Conservation (phyloP, 1,140 invertebrate species). For the Lasioglossum albipes region DNA sequence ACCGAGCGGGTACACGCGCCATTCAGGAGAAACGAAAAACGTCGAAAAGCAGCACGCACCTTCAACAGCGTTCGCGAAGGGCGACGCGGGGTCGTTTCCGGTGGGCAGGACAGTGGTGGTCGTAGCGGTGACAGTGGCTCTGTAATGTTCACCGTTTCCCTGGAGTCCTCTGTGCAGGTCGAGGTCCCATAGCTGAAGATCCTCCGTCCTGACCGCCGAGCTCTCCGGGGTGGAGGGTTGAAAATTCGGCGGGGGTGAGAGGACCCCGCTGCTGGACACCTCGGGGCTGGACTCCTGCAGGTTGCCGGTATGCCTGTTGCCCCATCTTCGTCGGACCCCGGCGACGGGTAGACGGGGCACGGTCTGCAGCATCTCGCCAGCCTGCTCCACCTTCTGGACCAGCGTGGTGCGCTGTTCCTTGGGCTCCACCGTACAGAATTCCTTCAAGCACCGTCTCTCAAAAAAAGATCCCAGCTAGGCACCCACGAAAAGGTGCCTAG, state of each 20-base stretch:
- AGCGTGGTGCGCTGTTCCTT: conserved; percentile 31
- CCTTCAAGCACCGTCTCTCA: conserved; percentile 1
- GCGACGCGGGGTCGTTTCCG: conserved; percentile 64
- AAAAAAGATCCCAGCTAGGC: not conserved
- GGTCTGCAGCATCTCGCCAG: conserved; percentile 72
- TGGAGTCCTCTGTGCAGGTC: conserved; percentile 79
- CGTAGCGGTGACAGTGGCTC: conserved; percentile 51
- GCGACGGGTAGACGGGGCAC: conserved; percentile 74
- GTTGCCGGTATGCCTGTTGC: conserved; percentile 50
- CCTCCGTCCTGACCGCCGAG: conserved; percentile 84
- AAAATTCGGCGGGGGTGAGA: conserved; percentile 73
- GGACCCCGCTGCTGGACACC: conserved; percentile 74
- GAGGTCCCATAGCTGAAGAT: conserved; percentile 90
- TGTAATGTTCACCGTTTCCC: conserved; percentile 49
- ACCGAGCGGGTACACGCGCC: too few species aligned
- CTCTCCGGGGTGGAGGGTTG: conserved; percentile 83
- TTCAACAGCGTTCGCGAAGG: conserved; percentile 70
- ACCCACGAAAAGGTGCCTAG: too few species aligned
- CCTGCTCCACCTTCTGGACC: conserved; percentile 39
- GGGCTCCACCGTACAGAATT: conserved; percentile 36
- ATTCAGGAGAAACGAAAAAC: too few species aligned
- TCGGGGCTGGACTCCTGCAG: conserved; percentile 81
- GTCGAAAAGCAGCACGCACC: conserved; percentile 58
- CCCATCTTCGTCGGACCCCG: conserved; percentile 74
- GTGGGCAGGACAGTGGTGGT: conserved; percentile 36